Evolutionary conservation across 2,888 invertebrate genomes (phyloP), one percentile per base, ranked within the genome.

Genomic region (Blastobasis lacticolella): DNA sequence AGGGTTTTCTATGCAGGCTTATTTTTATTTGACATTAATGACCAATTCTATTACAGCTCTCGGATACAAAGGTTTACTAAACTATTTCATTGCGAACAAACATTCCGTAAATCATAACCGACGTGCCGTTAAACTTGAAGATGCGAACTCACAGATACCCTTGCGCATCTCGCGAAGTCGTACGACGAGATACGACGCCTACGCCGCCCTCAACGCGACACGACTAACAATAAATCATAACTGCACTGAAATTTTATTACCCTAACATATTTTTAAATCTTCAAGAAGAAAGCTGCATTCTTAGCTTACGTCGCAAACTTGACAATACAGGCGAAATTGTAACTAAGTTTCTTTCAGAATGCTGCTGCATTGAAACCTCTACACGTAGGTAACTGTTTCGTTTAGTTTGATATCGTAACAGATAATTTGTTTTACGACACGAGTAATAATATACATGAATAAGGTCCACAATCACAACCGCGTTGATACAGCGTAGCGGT

Each of bases 41-140:
- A 23, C 23, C 23, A 2, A 23, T 23, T 2, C 3, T 23, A n/a
- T 23, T 23, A 3, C 23, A 23, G 23, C 3, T 23, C 3, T 23
- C 23, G 23, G 3, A 23, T 23, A 23, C 23, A 23, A 23, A 23
- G 23, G 2, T 23, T 67, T 62, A 64, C 62, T 64, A 66, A 63
- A 65, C 59, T 62, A 59, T 59, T 54, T 58, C 53, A 53, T 58
- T 58, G 58, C 60, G 62, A 64, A 72, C 71, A 77, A 77, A 77
- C 75, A 77, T 73, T 73, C 59, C 61, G 67, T 78, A 74, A 70
- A 76, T 76, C 75, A 76, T 66, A 54, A 58, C 54, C 66, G 61
- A 66, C 70, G 60, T 69, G 58, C 71, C 69, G 74, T 76, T 75
- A 71, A 62, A 75, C 67, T 64, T 65, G 66, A 64, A 71, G 72